Percentiles rank a stretch among this genome's conserved stretches.
Conservation (phyloP, 2,797 vertebrate species). For the Gouania willdenowi region DNA sequence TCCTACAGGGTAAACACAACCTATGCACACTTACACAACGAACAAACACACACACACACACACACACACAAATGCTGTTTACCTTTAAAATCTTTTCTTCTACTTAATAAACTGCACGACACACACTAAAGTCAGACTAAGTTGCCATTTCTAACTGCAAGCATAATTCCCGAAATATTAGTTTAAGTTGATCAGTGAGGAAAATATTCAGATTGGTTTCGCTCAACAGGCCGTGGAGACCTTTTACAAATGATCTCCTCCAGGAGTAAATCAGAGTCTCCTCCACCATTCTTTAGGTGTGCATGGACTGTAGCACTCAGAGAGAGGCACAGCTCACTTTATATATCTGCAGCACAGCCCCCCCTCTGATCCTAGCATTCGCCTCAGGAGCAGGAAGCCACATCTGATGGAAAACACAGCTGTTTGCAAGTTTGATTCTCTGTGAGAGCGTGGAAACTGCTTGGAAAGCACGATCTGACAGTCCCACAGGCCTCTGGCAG, state of each 20-base stretch:
- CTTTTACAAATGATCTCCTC: constrained; percentile 3
- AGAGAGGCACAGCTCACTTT: constrained; percentile 72
- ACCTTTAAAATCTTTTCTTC: constrained; percentile 8
- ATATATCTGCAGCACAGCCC: constrained; percentile 37
- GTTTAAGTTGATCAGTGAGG: constrained; percentile 37
- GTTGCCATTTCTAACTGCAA: constrained; percentile 5
- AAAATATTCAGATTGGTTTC: constrained; percentile 34
- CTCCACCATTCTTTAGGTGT: constrained; percentile 6
- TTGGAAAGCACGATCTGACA: constrained; percentile 66
- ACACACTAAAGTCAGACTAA: constrained; percentile 16
- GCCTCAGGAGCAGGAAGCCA: constrained; percentile 62
- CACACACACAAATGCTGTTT: constrained; percentile 5
- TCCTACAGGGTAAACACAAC: too few relatives aligned
- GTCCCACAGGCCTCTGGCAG: constrained; percentile 47
- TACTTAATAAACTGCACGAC: constrained; percentile 12
- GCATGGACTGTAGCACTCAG: constrained; percentile 61
- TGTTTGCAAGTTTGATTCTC: constrained; percentile 82
- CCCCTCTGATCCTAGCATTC: constrained; percentile 21
- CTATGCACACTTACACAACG: too few relatives aligned
- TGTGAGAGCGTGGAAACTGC: constrained; percentile 61
- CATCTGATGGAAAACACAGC: constrained; percentile 86
- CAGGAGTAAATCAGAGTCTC: constrained; percentile 22
- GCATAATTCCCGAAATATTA: constrained; percentile 25
- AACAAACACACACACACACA: too few relatives aligned
- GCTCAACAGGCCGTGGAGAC: constrained; percentile 6